Percentiles rank a stretch among this genome's conserved stretches.
phyloP scores from a whole-genome alignment of 2,113 vertebrate genomes.

The Platycercus adscitus region DNA sequence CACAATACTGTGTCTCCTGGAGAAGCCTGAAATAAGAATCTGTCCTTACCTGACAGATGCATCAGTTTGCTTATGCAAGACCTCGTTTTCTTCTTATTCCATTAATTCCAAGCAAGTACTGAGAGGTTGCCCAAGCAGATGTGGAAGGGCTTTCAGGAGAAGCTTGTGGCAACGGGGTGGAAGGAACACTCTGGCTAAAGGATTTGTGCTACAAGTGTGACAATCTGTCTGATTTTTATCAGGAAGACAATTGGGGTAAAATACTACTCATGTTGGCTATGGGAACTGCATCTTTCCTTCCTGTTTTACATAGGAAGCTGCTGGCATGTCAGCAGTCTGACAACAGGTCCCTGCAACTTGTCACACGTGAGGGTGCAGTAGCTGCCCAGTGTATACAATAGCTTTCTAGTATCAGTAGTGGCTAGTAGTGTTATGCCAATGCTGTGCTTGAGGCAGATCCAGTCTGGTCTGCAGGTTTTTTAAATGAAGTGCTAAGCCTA shows the following conservation, averaged over 20 bases:
- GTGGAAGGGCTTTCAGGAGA: neutral
- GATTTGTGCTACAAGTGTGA: neutral
- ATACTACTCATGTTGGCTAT: neutral
- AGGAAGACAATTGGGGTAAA: neutral
- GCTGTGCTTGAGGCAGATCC: neutral
- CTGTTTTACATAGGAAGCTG: neutral
- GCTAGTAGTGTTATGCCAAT: neutral
- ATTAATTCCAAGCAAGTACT: neutral
- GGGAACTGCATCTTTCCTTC: neutral
- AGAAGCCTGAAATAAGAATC: neutral
- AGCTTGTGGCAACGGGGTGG: neutral
- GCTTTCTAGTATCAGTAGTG: neutral
- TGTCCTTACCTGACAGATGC: neutral
- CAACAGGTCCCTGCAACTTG: neutral
- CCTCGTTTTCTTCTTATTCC: neutral
- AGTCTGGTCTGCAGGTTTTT: neutral
- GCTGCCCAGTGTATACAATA: neutral
- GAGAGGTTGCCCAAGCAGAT: neutral
- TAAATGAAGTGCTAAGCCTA: neutral
- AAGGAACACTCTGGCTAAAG: neutral
- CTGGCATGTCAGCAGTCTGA: neutral
- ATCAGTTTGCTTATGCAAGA: neutral
- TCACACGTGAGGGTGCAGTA: neutral
- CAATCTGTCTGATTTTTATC: neutral
- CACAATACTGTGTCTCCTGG: neutral